phyloP scores from a whole-genome alignment of 2,797 vertebrate species.

The Rhynchotus rufescens region DNA sequence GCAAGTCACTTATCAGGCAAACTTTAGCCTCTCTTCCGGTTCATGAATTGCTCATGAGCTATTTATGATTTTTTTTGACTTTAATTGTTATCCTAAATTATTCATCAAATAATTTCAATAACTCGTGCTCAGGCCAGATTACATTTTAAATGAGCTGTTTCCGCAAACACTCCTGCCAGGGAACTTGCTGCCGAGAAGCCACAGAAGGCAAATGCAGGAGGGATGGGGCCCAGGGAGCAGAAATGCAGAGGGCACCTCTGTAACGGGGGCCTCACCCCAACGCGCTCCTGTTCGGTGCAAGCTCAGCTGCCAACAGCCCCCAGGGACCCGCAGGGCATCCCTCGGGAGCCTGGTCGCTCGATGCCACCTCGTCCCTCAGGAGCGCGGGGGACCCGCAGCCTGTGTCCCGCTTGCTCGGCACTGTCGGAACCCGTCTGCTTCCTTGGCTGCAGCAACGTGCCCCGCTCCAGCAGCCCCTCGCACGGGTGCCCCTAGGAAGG shows the following conservation, averaged over 20 bases:
- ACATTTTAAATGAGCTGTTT: slow-evolving; percentile 56
- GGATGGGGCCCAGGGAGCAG: background rate
- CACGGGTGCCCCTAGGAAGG: background rate
- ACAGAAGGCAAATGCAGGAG: background rate
- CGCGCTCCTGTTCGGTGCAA: accelerated
- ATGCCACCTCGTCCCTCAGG: too few relatives aligned
- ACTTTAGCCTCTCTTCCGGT: slow-evolving; percentile 59
- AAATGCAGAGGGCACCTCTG: accelerated
- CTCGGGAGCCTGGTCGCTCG: background rate
- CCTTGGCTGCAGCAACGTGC: too few relatives aligned
- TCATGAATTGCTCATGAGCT: slow-evolving; percentile 65
- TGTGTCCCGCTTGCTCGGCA: too few relatives aligned
- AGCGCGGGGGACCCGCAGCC: too few relatives aligned
- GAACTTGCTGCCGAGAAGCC: background rate
- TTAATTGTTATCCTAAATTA: slow-evolving; percentile 74
- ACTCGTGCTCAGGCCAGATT: slow-evolving; percentile 22
- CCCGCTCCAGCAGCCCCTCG: too few relatives aligned
- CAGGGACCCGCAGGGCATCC: background rate
- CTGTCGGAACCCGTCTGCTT: too few relatives aligned
- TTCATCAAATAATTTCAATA: slow-evolving; percentile 69
- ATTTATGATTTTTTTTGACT: slow-evolving; percentile 63
- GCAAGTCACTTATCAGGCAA: slow-evolving; percentile 56
- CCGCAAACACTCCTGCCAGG: background rate
- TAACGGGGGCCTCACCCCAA: background rate
- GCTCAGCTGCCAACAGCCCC: accelerated